A percentile compares a stretch with the other conserved stretches of the same genome.
Evolutionary conservation across 1,140 invertebrate species (phyloP).

Genomic region (Cotesia typhae): DNA sequence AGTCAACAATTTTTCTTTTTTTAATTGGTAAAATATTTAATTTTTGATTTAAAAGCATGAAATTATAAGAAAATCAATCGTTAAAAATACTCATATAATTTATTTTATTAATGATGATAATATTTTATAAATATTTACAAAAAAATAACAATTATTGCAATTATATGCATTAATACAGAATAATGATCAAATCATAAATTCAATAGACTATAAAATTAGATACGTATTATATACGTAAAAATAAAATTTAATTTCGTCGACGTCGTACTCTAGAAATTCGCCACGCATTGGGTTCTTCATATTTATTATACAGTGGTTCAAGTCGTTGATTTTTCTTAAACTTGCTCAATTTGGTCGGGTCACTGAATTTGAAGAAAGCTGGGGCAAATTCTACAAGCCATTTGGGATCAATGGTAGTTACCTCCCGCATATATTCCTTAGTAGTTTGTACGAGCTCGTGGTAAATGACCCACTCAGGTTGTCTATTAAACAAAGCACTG

Average conservation of each 20-base stretch:
- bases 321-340: slow-evolving; percentile 99
- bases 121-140: too few species aligned
- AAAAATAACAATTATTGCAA: too few species aligned
- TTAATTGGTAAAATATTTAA: too few species aligned
- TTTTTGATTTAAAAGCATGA: too few species aligned
- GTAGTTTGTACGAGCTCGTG: slow-evolving; percentile 99
- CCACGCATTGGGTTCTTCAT: slow-evolving; percentile 99
- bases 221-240: too few species aligned
- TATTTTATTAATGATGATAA: too few species aligned
- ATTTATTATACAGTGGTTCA: slow-evolving; percentile 98
- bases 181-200: too few species aligned
- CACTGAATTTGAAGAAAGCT: slow-evolving; percentile 99
- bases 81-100: too few species aligned
- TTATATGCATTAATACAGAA: too few species aligned
- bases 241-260: slow-evolving; percentile 78
- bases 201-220: too few species aligned
- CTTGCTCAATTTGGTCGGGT: slow-evolving; percentile 98
- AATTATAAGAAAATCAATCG: too few species aligned
- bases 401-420: slow-evolving; percentile 98
- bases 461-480: slow-evolving; percentile 99
- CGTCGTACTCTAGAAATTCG: slow-evolving; percentile 94
- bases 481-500: slow-evolving; percentile 95
- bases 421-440: slow-evolving; percentile 99
- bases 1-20: too few species aligned
- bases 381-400: slow-evolving; percentile 99